Evolutionary conservation across 2,113 vertebrate genomes (phyloP).

Genomic region (Todiramphus saurophagus): DNA sequence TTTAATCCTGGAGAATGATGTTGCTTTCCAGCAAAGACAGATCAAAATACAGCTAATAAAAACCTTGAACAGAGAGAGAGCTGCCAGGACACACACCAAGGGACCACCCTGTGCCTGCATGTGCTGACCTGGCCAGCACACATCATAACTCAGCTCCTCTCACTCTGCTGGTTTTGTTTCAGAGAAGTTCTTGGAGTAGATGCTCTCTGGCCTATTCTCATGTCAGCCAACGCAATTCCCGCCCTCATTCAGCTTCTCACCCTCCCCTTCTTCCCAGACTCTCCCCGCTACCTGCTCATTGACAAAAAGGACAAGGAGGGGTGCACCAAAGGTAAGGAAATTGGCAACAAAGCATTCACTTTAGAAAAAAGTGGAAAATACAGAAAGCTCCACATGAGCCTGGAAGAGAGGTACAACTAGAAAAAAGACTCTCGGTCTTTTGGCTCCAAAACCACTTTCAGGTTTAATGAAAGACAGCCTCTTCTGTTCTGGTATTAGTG

Average conservation of each 20-base stretch:
- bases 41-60: background rate
- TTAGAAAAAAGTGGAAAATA: background rate
- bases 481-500: background rate
- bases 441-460: background rate
- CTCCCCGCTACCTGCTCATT: constrained; percentile 83
- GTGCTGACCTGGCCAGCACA: background rate
- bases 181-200: constrained; percentile 81
- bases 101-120: rapidly evolving
- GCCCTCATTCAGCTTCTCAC: constrained; percentile 78
- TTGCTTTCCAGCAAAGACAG: background rate
- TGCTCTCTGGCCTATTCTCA: constrained; percentile 78
- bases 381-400: background rate
- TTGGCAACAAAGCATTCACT: background rate
- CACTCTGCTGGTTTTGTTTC: background rate
- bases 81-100: rapidly evolving
- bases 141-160: background rate
- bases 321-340: constrained; percentile 76
- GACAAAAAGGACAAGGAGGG: constrained; percentile 73
- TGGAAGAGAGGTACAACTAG: background rate
- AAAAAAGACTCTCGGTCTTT: background rate
- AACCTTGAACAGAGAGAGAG: background rate
- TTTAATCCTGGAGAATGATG: background rate
- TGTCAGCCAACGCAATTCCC: constrained; percentile 68
- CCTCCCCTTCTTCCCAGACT: constrained; percentile 84
- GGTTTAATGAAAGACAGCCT: background rate